Conservation (phyloP, 1,140 invertebrate species). For the Zaprionus ornatus region DNA sequence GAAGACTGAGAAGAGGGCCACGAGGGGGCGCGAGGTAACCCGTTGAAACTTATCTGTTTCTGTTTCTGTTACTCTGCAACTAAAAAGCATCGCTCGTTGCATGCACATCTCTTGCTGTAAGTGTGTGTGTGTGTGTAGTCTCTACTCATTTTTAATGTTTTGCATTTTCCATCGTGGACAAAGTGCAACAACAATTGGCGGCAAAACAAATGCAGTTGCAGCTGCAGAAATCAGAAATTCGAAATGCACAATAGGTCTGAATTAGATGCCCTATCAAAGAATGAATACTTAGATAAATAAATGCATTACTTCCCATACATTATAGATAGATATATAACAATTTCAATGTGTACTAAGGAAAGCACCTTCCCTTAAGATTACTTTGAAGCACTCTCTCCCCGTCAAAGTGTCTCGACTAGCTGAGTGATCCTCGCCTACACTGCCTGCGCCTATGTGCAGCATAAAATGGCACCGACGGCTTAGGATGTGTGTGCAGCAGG, state of each 20-base stretch:
- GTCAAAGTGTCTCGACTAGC: not conserved
- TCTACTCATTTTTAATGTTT: slow-evolving; percentile 38
- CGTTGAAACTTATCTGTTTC: slow-evolving; percentile 2
- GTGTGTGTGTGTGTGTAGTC: slow-evolving; percentile 5
- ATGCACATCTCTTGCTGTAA: slow-evolving; percentile 12
- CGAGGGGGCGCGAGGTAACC: not conserved
- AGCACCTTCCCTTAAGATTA: too few species aligned
- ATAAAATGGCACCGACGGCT: slow-evolving; percentile 24
- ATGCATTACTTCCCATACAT: too few species aligned
- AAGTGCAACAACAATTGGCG: slow-evolving; percentile 34
- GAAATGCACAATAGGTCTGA: not conserved
- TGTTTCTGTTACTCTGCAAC: slow-evolving; percentile 1
- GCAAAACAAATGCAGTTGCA: slow-evolving; percentile 20
- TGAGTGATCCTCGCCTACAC: not conserved
- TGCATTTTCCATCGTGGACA: slow-evolving; percentile 13
- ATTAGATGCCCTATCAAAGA: not conserved
- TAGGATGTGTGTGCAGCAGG: slow-evolving; percentile 17
- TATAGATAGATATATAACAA: too few species aligned
- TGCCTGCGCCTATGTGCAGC: not conserved
- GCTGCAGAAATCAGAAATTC: slow-evolving; percentile 4
- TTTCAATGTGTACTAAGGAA: too few species aligned
- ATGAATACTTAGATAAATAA: too few species aligned
- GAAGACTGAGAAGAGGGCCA: not conserved
- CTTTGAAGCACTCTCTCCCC: not conserved
- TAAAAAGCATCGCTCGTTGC: slow-evolving; percentile 16